Conservation (phyloP, 2,888 invertebrate species). For the Melinaea menophilus region DNA sequence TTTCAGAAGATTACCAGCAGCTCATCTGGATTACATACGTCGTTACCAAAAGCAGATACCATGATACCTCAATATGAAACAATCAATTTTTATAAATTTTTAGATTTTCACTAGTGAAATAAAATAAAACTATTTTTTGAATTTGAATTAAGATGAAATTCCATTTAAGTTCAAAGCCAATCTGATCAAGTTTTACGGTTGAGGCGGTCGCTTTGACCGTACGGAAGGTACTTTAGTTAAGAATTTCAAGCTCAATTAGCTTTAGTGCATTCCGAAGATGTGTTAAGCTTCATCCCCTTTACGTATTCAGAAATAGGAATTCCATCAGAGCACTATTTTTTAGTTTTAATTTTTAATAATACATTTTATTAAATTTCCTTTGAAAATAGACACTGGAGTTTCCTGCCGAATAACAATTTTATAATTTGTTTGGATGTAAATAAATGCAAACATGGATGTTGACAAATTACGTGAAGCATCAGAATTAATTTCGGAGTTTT, state of each 20-base stretch:
- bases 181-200: background rate
- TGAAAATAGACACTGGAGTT: no score
- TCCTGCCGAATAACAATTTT: no score
- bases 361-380: background rate
- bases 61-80: no score
- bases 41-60: no score
- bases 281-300: background rate
- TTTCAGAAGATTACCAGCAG: no score
- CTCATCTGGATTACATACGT: no score
- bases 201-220: background rate
- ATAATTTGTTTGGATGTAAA: background rate
- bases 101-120: background rate
- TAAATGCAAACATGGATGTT: constrained; percentile 15
- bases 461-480: constrained; percentile 15
- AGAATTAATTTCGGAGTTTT: constrained; percentile 18
- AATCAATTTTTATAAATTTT: no score
- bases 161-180: constrained; percentile 4
- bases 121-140: background rate
- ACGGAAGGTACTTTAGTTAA: background rate
- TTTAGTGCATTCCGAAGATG: background rate
- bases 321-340: background rate
- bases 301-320: background rate
- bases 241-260: background rate
- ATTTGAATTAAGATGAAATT: background rate
- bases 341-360: background rate